These are phyloP conservation scores for Columba livia DNA, from an alignment of 2,113 vertebrate species.

Conservation along the genomic window DNA sequence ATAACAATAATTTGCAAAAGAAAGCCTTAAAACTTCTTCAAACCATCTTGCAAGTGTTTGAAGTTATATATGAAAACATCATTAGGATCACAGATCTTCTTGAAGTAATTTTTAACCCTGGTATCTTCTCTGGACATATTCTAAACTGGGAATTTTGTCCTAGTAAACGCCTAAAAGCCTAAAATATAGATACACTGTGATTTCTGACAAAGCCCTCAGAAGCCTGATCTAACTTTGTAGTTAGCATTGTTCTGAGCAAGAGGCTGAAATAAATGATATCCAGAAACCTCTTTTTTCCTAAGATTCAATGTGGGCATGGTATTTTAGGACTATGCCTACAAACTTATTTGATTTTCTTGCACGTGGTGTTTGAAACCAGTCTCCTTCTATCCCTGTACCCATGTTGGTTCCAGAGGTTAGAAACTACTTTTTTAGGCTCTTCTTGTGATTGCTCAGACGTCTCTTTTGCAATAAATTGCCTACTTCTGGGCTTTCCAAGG, in stretches of 20 bases:
- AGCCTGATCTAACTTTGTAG: background rate
- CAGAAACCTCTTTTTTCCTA: background rate
- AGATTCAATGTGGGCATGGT: background rate
- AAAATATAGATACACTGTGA: background rate
- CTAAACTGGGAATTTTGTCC: background rate
- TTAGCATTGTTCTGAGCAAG: background rate
- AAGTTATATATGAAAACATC: background rate
- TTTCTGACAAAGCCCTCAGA: background rate
- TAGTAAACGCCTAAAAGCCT: background rate
- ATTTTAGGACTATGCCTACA: background rate
- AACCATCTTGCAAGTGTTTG: background rate
- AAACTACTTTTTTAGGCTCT: background rate
- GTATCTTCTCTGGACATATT: background rate
- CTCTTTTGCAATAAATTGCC: background rate
- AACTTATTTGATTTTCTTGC: background rate
- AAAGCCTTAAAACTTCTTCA: background rate
- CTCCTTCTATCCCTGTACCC: background rate
- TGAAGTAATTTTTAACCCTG: background rate
- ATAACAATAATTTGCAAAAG: background rate
- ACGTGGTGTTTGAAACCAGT: background rate
- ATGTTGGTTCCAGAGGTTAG: background rate
- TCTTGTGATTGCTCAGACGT: background rate
- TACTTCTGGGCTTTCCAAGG: background rate
- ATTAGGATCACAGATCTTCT: background rate
- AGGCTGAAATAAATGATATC: background rate